These are phyloP conservation scores for Canis aureus DNA, from an alignment of 2,113 vertebrate genomes.

Conservation along the genomic window DNA sequence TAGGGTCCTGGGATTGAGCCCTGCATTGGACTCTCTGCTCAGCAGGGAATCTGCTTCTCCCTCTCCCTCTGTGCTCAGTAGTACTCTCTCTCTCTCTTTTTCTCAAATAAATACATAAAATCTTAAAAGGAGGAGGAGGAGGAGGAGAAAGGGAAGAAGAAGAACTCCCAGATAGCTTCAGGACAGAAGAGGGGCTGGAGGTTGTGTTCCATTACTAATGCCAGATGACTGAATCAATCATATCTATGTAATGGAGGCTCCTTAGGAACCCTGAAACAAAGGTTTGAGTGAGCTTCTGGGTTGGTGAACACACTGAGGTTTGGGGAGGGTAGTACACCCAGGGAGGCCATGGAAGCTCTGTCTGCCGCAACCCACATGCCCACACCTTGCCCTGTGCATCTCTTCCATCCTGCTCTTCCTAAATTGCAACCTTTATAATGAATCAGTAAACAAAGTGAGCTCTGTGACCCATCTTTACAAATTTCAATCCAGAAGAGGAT, in stretches of 20 bases:
- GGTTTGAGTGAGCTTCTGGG: neutral
- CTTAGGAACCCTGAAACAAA: neutral
- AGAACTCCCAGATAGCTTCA: neutral
- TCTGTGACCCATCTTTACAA: neutral
- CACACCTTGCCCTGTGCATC: rapidly evolving
- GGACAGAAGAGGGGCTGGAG: neutral
- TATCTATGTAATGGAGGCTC: neutral
- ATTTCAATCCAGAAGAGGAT: neutral
- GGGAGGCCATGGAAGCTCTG: no score
- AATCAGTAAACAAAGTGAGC: neutral
- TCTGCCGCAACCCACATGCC: rapidly evolving
- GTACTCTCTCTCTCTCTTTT: no score
- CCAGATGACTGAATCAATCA: neutral
- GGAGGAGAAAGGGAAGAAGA: neutral
- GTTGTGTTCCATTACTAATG: neutral
- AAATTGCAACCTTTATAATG: neutral
- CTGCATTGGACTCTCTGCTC: no score
- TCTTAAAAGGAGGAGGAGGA: neutral
- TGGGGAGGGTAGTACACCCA: no score
- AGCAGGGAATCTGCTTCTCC: no score
- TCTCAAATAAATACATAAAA: neutral
- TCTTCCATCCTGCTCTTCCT: neutral
- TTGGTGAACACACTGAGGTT: neutral
- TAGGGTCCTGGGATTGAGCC: no score
- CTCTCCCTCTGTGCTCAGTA: no score